Percentiles rank a stretch among this genome's conserved stretches.
These are phyloP conservation scores for Margarornis squamiger DNA, from an alignment of 2,797 vertebrate species.

Conservation along the genomic window DNA sequence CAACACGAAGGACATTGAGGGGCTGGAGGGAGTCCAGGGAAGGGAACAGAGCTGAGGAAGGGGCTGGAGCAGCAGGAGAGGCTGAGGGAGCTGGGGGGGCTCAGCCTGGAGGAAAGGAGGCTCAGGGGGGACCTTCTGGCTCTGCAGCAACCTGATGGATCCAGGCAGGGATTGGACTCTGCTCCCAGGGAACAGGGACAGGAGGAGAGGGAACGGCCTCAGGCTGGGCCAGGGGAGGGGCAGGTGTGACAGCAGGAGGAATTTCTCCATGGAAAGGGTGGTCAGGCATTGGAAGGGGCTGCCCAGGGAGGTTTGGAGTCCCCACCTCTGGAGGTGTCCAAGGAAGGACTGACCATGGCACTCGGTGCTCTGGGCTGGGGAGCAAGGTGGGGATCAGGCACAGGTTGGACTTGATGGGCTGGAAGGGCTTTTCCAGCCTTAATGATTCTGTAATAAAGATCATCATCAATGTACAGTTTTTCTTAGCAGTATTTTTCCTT, in stretches of 20 bases:
- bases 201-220: not conserved
- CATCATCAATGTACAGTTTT: not conserved
- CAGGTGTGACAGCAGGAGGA: fast-evolving
- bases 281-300: fast-evolving
- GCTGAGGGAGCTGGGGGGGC: not conserved
- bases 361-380: not conserved
- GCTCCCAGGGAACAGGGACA: not conserved
- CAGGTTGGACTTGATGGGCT: too few species aligned
- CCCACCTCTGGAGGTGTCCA: not conserved
- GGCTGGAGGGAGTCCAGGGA: fast-evolving
- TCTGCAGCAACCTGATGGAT: not conserved
- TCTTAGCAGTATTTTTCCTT: not conserved
- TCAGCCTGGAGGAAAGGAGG: not conserved
- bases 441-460: not conserved
- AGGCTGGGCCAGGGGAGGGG: not conserved
- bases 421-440: not conserved
- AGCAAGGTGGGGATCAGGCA: not conserved
- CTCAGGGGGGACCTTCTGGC: not conserved
- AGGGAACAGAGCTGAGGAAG: not conserved
- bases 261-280: not conserved
- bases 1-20: not conserved
- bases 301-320: not conserved
- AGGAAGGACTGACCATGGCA: fast-evolving
- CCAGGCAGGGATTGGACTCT: fast-evolving
- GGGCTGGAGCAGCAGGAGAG: not conserved